Percentiles rank a stretch among this genome's conserved stretches.
phyloP scores from a whole-genome alignment of 2,797 vertebrate genomes.

The Neosilurus hyrtlii region DNA sequence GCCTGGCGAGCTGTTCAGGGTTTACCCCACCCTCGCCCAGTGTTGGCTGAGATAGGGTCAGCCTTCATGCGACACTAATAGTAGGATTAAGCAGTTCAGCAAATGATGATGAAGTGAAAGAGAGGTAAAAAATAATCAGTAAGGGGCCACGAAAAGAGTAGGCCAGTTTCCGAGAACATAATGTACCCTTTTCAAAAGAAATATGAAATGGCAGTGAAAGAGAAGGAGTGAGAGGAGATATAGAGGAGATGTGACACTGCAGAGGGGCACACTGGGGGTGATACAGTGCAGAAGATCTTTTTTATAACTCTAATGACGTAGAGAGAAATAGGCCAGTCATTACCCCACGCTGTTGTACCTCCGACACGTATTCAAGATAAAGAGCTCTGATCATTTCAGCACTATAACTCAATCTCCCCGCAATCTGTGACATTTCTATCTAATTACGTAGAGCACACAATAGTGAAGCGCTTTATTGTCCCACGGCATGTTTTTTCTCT shows the following conservation, averaged over 20 bases:
- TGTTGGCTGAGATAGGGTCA: too few relatives aligned
- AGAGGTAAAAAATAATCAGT: too few relatives aligned
- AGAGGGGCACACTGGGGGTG: background rate
- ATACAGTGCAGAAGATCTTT: background rate
- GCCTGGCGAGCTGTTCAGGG: too few relatives aligned
- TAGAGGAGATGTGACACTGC: background rate
- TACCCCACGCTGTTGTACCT: background rate
- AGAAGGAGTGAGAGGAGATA: slow-evolving; percentile 17
- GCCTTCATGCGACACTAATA: too few relatives aligned
- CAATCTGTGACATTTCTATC: background rate
- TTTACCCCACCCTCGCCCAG: too few relatives aligned
- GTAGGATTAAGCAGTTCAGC: too few relatives aligned
- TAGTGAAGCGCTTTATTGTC: background rate
- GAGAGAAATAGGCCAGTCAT: background rate
- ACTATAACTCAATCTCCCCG: background rate
- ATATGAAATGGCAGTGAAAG: slow-evolving; percentile 15
- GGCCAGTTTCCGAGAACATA: slow-evolving; percentile 22
- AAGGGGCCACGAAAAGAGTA: slow-evolving; percentile 19
- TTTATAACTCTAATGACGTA: background rate
- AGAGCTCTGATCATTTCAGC: background rate
- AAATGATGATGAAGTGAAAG: too few relatives aligned
- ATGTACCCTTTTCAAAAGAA: slow-evolving; percentile 39
- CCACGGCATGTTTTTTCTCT: background rate
- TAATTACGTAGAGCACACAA: slow-evolving; percentile 10
- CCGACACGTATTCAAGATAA: background rate